Base-by-base conservation (phyloP, 1,140 invertebrate genomes). In the Lithobius niger region DNA sequence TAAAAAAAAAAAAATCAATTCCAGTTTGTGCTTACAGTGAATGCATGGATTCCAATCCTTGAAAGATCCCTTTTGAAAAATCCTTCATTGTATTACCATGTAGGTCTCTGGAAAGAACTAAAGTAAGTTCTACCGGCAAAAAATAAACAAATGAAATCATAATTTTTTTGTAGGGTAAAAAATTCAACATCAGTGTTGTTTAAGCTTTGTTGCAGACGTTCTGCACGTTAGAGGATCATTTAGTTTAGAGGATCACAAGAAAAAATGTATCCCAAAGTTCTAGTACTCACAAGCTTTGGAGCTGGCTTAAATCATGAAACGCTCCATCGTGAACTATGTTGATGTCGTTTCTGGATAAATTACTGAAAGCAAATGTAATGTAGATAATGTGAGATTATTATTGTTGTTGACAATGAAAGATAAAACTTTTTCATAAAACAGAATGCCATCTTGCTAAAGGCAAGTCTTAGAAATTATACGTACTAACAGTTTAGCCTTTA, bases 241-340 rank as follows among this genome's bases (percentile, higher is more conserved):
- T n/a, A n/a, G n/a, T n/a, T n/a, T n/a, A n/a, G n/a, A n/a, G n/a
- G n/a, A n/a, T n/a, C n/a, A n/a, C n/a, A n/a, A n/a, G n/a, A n/a
- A n/a, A n/a, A n/a, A n/a, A n/a, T n/a, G n/a, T n/a, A n/a, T n/a
- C n/a, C n/a, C n/a, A n/a, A n/a, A n/a, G n/a, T n/a, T n/a, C n/a
- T n/a, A n/a, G n/a, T 55, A 67, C 67, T 67, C 60, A 70, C 68
- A 70, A 36, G 25, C 50, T 57, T 1, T 62, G 54, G 1, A 69
- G 55, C 4, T 59, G 59, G 27, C 58, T 49, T 13, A 69, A 54
- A 15, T 66, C 67, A 52, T 60, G 61, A 56, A 73, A 71, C 2
- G 69, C 65, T 0, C 69, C 69, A 36, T 67, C 65, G 58, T 62
- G 62, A 24, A 73, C 59, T 18, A 56, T 53, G 25, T 56, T 26